A percentile compares a stretch with the other conserved stretches of the same genome.
phyloP scores from a whole-genome alignment of 2,797 vertebrate genomes.

The Craterocephalus amniculus region DNA sequence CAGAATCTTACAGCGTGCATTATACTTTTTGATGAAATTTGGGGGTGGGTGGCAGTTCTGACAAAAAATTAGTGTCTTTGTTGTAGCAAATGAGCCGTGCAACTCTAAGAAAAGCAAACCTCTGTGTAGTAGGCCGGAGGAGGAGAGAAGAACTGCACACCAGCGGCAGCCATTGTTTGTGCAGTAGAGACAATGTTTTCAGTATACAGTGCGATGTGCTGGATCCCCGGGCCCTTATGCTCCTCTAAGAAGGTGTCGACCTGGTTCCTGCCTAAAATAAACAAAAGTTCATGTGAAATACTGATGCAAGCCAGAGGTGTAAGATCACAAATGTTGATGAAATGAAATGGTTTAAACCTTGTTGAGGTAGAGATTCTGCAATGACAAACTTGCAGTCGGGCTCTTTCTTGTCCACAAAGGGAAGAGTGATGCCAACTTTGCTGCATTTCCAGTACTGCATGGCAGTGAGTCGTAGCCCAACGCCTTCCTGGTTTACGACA shows the following conservation, averaged over 20 bases:
- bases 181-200: slow-evolving; percentile 84
- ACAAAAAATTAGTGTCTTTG: not conserved
- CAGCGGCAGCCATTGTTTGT: slow-evolving; percentile 74
- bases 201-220: slow-evolving; percentile 90
- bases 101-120: slow-evolving; percentile 49
- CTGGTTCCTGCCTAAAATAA: slow-evolving; percentile 83
- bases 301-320: not conserved
- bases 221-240: slow-evolving; percentile 88
- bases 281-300: not conserved
- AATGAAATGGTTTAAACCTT: slow-evolving; percentile 43
- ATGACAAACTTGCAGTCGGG: slow-evolving; percentile 89
- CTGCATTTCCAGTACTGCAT: slow-evolving; percentile 80
- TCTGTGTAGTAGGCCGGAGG: slow-evolving; percentile 89
- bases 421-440: slow-evolving; percentile 67
- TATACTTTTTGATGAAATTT: no score
- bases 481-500: slow-evolving; percentile 78
- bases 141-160: slow-evolving; percentile 86
- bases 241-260: slow-evolving; percentile 89
- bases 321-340: not conserved
- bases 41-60: not conserved
- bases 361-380: slow-evolving; percentile 86
- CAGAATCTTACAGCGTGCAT: not conserved
- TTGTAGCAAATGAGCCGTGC: not conserved
- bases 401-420: slow-evolving; percentile 63
- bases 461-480: slow-evolving; percentile 89